These are phyloP conservation scores for Dicrurus megarhynchus DNA, from an alignment of 2,113 vertebrate genomes.

Conservation along the genomic window DNA sequence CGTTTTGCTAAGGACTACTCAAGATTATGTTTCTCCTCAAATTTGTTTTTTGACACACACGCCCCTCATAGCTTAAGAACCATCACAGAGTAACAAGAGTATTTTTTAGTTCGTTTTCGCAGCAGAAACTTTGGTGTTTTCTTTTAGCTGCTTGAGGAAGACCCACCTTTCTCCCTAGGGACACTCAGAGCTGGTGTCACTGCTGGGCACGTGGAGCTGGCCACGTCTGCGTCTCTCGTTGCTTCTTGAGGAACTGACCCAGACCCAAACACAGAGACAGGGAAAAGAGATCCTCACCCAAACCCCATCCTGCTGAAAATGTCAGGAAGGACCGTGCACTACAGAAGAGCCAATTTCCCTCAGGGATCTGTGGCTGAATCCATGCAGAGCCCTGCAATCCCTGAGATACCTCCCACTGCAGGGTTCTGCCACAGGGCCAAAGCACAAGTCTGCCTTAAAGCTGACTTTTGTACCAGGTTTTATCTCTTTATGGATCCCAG, in stretches of 20 bases:
- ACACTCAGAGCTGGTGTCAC: not conserved
- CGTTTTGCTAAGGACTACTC: not conserved
- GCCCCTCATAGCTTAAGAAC: fast-evolving
- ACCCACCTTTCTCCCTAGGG: not conserved
- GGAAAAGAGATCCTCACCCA: not conserved
- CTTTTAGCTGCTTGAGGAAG: not conserved
- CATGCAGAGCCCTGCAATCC: not conserved
- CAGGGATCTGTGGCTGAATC: not conserved
- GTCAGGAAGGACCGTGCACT: not conserved
- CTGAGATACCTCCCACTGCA: fast-evolving
- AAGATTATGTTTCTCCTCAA: not conserved
- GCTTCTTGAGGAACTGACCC: not conserved
- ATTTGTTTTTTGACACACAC: not conserved
- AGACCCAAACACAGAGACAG: not conserved
- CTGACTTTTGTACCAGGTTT: not conserved
- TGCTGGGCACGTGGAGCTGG: too few relatives aligned
- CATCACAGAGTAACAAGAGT: not conserved
- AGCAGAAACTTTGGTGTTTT: not conserved
- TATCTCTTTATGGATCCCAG: not conserved
- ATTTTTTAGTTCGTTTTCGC: not conserved
- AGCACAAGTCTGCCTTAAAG: not conserved
- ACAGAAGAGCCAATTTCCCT: not conserved
- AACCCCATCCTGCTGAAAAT: not conserved
- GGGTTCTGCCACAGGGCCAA: not conserved
- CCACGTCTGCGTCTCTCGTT: fast-evolving